Conservation (phyloP, 2,797 vertebrate species). For the Natrix natrix region DNA sequence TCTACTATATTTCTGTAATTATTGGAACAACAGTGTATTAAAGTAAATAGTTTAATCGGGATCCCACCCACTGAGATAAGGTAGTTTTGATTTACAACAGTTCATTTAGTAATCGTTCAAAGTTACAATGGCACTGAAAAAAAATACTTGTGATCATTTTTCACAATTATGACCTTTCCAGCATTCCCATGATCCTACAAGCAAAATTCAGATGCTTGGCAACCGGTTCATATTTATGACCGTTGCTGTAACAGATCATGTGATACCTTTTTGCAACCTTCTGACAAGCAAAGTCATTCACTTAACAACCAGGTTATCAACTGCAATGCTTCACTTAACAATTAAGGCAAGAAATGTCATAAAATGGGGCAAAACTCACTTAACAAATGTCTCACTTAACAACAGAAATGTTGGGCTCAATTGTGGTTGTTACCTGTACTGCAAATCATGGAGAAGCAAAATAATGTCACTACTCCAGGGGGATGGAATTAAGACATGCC, state of each 20-base stretch:
- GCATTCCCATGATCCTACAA: neutral
- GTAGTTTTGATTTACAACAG: neutral
- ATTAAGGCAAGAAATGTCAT: neutral
- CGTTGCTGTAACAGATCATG: neutral
- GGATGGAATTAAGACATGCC: too few species aligned
- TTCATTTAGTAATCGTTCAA: neutral
- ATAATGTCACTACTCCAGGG: neutral
- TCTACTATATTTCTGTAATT: neutral
- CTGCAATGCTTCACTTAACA: neutral
- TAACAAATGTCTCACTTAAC: neutral
- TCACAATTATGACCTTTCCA: neutral
- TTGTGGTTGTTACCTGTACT: neutral
- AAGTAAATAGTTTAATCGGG: neutral
- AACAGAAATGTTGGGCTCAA: neutral
- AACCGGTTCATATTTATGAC: neutral
- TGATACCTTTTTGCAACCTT: neutral
- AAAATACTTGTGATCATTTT: neutral
- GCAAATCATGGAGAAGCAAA: neutral
- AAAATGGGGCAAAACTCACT: neutral
- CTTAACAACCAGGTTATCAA: neutral
- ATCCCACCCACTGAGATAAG: neutral
- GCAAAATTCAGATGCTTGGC: neutral
- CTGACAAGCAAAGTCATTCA: neutral
- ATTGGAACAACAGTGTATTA: neutral
- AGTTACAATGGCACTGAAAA: neutral